These are phyloP conservation scores for Yponomeuta plumbellus DNA, from an alignment of 2,888 invertebrate species.

Conservation along the genomic window DNA sequence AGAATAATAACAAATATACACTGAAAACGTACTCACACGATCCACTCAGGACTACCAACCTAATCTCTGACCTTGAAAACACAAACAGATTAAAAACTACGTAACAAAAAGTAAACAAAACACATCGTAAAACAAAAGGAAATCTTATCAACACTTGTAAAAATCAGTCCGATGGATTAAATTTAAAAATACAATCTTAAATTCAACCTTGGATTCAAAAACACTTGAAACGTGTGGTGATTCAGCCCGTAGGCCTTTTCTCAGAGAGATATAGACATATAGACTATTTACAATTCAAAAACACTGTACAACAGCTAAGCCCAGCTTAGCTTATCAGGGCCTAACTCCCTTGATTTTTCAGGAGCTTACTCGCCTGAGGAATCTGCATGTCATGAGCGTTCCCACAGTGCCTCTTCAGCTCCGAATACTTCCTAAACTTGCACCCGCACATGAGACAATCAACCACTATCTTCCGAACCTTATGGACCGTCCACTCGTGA, in stretches of 20 bases:
- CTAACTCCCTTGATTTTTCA: slow-evolving; percentile 7
- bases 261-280: no score
- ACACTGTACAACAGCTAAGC: no score
- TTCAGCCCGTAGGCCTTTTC: no score
- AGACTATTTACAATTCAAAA: no score
- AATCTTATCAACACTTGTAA: neutral
- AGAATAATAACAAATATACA: no score
- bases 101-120: neutral
- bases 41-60: no score
- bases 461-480: slow-evolving; percentile 57
- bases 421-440: slow-evolving; percentile 62
- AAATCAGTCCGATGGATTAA: neutral
- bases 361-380: slow-evolving; percentile 46
- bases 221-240: no score
- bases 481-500: slow-evolving; percentile 64
- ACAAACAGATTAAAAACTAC: neutral
- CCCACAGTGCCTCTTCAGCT: slow-evolving; percentile 53
- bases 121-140: neutral
- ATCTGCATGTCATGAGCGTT: slow-evolving; percentile 43
- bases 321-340: neutral
- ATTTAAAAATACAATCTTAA: neutral
- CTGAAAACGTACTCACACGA: no score
- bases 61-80: no score
- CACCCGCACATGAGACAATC: slow-evolving; percentile 58
- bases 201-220: neutral